A percentile compares a stretch with the other conserved stretches of the same genome.
Evolutionary conservation across 2,113 vertebrate species (phyloP).

Genomic region (Redunca redunca): DNA sequence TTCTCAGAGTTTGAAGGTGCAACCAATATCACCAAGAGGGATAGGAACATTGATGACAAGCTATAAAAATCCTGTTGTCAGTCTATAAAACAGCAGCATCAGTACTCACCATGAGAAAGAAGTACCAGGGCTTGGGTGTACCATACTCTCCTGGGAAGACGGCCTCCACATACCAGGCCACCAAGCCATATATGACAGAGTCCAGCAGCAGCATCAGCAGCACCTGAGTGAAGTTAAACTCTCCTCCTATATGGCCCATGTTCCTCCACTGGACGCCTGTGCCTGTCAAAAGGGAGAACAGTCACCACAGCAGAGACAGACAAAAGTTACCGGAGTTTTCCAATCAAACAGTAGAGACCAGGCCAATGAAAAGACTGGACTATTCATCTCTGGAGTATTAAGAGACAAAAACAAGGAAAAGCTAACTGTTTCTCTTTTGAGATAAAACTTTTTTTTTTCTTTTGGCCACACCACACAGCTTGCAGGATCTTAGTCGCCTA

Average conservation of each 20-base stretch:
- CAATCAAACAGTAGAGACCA: neutral
- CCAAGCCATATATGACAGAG: conserved; percentile 84
- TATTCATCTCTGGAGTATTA: neutral
- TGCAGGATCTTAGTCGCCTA: neutral
- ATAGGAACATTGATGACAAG: neutral
- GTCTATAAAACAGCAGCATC: neutral
- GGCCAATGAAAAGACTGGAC: neutral
- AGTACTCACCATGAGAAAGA: conserved; percentile 88
- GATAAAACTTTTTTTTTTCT: neutral
- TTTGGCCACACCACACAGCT: neutral
- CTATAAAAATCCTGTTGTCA: neutral
- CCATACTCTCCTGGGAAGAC: conserved; percentile 93
- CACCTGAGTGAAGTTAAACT: conserved; percentile 91
- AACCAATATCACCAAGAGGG: neutral
- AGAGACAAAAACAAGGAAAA: neutral
- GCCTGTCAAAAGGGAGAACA: conserved; percentile 74
- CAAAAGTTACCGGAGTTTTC: neutral
- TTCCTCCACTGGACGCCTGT: conserved; percentile 90
- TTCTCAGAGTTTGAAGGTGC: neutral
- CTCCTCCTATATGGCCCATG: conserved; percentile 87
- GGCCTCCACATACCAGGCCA: conserved; percentile 91
- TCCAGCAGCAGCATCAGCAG: conserved; percentile 90
- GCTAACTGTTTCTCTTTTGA: neutral
- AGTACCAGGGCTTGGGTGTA: conserved; percentile 89
- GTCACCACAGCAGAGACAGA: neutral